phyloP scores from a whole-genome alignment of 2,113 vertebrate genomes.

The Pipra filicauda region DNA sequence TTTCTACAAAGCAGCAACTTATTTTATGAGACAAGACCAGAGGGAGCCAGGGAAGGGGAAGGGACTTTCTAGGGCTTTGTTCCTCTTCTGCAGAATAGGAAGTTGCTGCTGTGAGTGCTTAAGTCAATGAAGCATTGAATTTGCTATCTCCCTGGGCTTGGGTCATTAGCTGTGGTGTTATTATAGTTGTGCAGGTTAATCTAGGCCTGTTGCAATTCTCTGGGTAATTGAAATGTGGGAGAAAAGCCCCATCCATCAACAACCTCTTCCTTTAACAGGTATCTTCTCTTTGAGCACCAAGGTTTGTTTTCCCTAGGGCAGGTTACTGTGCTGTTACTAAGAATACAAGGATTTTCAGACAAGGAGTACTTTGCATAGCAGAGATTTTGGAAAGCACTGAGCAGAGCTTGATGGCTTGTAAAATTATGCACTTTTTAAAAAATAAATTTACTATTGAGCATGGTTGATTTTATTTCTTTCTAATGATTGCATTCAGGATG shows the following conservation, averaged over 20 bases:
- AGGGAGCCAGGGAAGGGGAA: not conserved
- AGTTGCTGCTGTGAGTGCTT: not conserved
- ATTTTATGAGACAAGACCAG: not conserved
- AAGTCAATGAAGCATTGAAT: conserved; percentile 9
- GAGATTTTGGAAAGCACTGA: not conserved
- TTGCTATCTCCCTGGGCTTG: not conserved
- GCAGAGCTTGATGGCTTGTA: not conserved
- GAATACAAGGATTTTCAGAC: not conserved
- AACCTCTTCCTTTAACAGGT: not conserved
- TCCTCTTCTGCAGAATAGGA: not conserved
- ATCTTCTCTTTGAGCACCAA: not conserved
- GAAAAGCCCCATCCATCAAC: not conserved
- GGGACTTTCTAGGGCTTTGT: not conserved
- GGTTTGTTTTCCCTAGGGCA: not conserved
- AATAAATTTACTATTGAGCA: not conserved
- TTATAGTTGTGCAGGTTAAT: not conserved
- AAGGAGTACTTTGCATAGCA: not conserved
- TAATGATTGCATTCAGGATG: not conserved
- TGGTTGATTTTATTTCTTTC: not conserved
- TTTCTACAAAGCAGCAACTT: not conserved
- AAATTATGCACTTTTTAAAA: not conserved
- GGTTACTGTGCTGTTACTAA: not conserved
- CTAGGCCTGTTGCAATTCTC: not conserved
- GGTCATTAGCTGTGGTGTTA: not conserved
- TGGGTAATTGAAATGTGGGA: not conserved